Evolutionary conservation across 2,113 vertebrate genomes (phyloP).

Genomic region (Orthonyx spaldingii): DNA sequence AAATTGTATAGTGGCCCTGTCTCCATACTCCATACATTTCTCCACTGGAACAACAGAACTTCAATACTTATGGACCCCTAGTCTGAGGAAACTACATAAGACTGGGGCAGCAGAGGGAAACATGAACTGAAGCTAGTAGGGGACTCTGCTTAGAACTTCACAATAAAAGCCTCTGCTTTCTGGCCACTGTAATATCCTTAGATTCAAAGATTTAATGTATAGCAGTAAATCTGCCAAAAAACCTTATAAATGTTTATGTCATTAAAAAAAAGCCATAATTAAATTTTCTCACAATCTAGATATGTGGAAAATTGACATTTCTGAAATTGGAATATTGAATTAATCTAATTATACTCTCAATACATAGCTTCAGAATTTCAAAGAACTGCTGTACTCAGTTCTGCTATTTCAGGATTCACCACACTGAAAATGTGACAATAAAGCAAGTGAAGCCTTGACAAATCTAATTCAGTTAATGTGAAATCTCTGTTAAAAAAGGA

Average conservation of each 20-base stretch:
- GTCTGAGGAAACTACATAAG: neutral
- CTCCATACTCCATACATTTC: rapidly evolving
- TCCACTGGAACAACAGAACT: neutral
- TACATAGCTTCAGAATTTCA: neutral
- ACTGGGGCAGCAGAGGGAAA: neutral
- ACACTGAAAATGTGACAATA: neutral
- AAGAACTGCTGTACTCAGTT: neutral
- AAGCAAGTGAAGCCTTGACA: neutral
- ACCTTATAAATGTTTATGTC: neutral
- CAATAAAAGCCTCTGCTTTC: neutral
- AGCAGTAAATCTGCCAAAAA: neutral
- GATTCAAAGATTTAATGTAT: neutral
- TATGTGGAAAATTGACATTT: neutral
- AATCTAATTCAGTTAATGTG: neutral
- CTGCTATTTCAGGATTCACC: neutral
- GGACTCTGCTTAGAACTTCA: neutral
- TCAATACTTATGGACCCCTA: neutral
- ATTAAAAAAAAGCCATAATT: neutral
- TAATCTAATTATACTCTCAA: neutral
- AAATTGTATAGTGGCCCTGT: neutral
- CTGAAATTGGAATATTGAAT: neutral
- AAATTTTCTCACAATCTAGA: neutral
- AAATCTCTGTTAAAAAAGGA: neutral
- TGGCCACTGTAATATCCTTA: neutral
- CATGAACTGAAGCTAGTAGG: neutral